phyloP scores from a whole-genome alignment of 2,797 vertebrate genomes.

The Aselliscus stoliczkanus region DNA sequence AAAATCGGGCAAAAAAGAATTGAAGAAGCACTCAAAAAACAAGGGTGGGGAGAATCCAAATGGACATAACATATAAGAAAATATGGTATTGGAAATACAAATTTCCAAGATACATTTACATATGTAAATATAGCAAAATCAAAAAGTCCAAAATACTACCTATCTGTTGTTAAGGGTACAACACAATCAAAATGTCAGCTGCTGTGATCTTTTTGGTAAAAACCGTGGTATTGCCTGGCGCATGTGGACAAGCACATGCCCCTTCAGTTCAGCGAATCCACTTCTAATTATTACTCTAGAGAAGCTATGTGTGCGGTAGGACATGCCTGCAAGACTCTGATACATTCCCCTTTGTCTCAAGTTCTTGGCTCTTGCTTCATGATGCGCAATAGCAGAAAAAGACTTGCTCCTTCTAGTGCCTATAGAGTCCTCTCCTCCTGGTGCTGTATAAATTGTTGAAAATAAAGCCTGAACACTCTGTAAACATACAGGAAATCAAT shows the following conservation, averaged over 20 bases:
- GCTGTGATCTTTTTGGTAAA: neutral
- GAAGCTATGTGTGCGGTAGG: neutral
- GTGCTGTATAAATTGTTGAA: conserved; percentile 8
- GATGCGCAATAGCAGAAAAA: neutral
- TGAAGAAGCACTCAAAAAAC: neutral
- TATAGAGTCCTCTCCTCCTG: neutral
- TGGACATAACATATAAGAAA: neutral
- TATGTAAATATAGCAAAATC: neutral
- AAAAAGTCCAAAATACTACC: neutral
- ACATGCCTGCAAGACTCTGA: neutral
- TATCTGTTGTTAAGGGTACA: neutral
- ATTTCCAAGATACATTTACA: neutral
- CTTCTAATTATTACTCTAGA: neutral
- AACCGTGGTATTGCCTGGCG: neutral
- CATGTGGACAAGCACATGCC: too few relatives aligned
- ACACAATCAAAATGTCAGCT: neutral
- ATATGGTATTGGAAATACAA: neutral
- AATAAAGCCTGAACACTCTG: conserved; percentile 42
- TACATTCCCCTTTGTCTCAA: neutral
- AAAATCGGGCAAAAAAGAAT: neutral
- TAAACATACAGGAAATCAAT: conserved; percentile 61
- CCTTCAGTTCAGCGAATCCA: neutral
- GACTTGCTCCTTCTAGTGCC: neutral
- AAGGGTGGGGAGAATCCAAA: neutral
- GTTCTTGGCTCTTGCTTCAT: neutral